phyloP scores from a whole-genome alignment of 2,113 vertebrate species.

The Urocolius indicus region DNA sequence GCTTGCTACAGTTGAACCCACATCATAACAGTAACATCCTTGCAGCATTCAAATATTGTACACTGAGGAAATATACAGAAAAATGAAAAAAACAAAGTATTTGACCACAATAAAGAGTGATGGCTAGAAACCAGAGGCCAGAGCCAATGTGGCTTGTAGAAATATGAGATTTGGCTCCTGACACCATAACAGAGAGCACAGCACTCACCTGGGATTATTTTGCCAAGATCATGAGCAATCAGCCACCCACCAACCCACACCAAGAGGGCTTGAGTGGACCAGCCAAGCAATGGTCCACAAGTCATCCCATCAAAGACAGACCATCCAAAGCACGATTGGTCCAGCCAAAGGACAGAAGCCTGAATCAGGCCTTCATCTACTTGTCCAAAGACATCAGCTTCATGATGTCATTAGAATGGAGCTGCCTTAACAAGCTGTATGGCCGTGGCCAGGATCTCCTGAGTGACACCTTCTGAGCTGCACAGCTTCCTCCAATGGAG shows the following conservation, averaged over 20 bases:
- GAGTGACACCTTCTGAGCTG: accelerated
- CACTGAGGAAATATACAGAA: accelerated
- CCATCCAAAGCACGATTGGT: accelerated
- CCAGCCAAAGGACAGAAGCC: neutral
- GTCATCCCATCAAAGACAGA: neutral
- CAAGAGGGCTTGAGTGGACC: accelerated
- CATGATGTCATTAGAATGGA: accelerated
- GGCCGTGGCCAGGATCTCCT: neutral
- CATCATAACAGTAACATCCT: neutral
- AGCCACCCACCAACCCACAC: neutral
- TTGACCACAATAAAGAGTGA: accelerated
- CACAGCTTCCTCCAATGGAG: accelerated
- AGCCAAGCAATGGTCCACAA: neutral
- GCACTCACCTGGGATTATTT: accelerated
- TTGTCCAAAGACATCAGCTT: neutral
- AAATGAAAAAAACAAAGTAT: neutral
- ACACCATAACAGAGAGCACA: neutral
- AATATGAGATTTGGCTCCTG: neutral
- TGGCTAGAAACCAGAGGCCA: neutral
- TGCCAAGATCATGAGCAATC: neutral
- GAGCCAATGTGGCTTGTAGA: accelerated
- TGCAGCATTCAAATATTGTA: neutral
- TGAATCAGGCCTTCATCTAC: neutral
- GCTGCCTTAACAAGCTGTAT: neutral
- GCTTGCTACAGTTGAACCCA: neutral